These are phyloP conservation scores for Amblyopsis rosae DNA, from an alignment of 2,113 vertebrate species.

Conservation along the genomic window DNA sequence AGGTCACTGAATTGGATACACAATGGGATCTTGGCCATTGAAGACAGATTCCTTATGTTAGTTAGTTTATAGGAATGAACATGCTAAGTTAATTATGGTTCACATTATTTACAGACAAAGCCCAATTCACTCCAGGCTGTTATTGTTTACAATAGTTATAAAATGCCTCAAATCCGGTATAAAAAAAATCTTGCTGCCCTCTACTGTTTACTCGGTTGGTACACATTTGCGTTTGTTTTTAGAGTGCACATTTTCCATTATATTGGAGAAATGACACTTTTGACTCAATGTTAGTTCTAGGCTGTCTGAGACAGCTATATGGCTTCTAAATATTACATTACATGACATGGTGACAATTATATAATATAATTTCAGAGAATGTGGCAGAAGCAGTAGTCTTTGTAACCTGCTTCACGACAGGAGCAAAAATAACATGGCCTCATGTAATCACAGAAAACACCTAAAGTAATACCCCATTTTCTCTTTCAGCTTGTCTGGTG, in stretches of 20 bases:
- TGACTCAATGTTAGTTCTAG: too few species aligned
- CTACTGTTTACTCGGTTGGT: constrained; percentile 34
- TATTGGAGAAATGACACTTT: too few species aligned
- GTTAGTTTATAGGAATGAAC: neutral
- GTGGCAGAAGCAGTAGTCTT: too few species aligned
- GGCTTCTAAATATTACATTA: too few species aligned
- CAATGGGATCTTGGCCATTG: neutral
- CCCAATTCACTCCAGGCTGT: neutral
- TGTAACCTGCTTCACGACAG: too few species aligned
- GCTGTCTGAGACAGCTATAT: too few species aligned
- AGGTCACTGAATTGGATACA: neutral
- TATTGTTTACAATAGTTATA: neutral
- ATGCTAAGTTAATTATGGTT: neutral
- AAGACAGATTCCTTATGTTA: neutral
- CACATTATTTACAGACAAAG: neutral
- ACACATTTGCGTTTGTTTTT: neutral
- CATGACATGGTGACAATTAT: too few species aligned
- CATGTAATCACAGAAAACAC: neutral
- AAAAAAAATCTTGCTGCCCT: constrained; percentile 37
- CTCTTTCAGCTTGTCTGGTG: constrained; percentile 37
- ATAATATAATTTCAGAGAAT: too few species aligned
- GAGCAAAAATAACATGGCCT: neutral
- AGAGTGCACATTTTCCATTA: too few species aligned
- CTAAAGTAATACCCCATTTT: neutral
- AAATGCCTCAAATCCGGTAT: neutral